Evolutionary conservation across 2,797 vertebrate species (phyloP).

Genomic region (Alosa sapidissima): DNA sequence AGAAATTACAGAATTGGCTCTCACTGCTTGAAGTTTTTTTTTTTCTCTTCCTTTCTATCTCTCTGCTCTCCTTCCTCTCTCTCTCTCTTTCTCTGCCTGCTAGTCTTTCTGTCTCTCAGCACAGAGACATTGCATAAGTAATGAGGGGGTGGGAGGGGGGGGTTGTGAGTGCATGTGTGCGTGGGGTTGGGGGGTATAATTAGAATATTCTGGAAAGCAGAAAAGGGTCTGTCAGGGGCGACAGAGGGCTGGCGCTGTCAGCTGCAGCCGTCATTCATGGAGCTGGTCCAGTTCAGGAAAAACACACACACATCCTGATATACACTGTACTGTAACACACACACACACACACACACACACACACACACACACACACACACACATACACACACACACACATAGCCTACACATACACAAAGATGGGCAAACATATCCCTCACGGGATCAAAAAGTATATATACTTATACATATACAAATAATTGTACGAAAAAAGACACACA

Average conservation of each 20-base stretch:
- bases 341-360: too few relatives aligned
- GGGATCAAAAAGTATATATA: too few relatives aligned
- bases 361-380: too few relatives aligned
- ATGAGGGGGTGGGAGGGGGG: constrained; percentile 60
- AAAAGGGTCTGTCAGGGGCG: constrained; percentile 23
- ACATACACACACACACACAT: too few relatives aligned
- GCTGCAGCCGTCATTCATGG: not conserved
- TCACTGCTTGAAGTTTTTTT: constrained; percentile 68
- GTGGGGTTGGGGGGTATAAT: constrained; percentile 68
- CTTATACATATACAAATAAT: too few relatives aligned
- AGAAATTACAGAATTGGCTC: constrained; percentile 78
- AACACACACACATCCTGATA: not conserved
- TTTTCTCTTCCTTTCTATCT: not conserved
- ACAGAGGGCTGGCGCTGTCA: not conserved
- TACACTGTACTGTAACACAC: too few relatives aligned
- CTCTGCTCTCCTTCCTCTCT: constrained; percentile 24
- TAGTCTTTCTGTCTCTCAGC: constrained; percentile 35
- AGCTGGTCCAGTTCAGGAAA: not conserved
- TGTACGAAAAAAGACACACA: not conserved
- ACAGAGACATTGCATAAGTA: constrained; percentile 74
- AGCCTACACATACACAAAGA: too few relatives aligned
- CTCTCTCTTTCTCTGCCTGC: constrained; percentile 50
- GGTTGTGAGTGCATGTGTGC: not conserved
- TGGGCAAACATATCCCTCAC: too few relatives aligned
- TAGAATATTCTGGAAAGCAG: constrained; percentile 74